Evolutionary conservation across 2,797 vertebrate species (phyloP), one percentile per base, ranked within the genome.

Genomic region (Orestias chungarensis): DNA sequence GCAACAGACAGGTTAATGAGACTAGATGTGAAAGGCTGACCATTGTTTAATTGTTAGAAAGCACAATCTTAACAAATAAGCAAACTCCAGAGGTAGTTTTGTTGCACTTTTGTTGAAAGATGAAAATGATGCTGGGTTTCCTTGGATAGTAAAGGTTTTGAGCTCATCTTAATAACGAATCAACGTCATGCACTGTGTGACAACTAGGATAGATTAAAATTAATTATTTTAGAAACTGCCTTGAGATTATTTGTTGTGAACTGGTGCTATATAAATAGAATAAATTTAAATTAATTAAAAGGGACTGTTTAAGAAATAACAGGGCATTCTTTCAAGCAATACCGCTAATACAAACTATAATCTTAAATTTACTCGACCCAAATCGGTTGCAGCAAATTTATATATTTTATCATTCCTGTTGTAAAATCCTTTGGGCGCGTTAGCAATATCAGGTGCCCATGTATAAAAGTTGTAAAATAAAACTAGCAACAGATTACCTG

Each of bases 1-100:
- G 89, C 20, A 89, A 90, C 6, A 80, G 5, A 80, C 8, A 66
- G 65, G 11, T 68, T 57, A 23, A 74, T 18, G 11, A 3, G 57
- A 75, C 76, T 1, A 68, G 9, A 74, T 2, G 9, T 44, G 43
- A 66, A 43, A 27, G 15, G 14, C 59, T 61, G 35, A 40, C 23
- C 59, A 61, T 33, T 38, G 35, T 18, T n/a, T 38, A 6, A 38
- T 18, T 3, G 10, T 20, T n/a, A 23, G 20, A 61, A 61, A n/a
- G 33, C 33, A 61, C n/a, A 38, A 61, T 40, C 35, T 5, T 15
- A 40, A n/a, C 54, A 9, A 18, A 57, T 15, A 33, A 33, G 20
- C 11, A n/a, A 14, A 61, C 59, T 38, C 20, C 35, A 61, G 29
- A 54, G 35, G 23, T 12, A 59, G 31, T 29, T 35, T 59, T 35